Base-by-base conservation (phyloP, 2,113 vertebrate genomes). In the Anarrhichthys ocellatus region DNA sequence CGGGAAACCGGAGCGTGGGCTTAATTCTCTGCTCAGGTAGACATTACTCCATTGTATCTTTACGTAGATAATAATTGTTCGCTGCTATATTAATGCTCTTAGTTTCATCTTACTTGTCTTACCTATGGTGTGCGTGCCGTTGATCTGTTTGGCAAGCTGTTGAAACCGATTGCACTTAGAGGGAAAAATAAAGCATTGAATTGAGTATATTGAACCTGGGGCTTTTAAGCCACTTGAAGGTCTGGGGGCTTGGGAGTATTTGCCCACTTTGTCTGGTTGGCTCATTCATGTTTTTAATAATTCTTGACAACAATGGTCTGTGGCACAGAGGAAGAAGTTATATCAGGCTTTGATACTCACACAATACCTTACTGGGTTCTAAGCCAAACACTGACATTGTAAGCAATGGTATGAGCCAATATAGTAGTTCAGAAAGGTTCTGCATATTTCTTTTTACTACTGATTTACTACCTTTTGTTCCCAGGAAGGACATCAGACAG, bases 381-480 rank as follows among this genome's bases (percentile, higher is more conserved):
- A 68, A 22, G 18, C 11, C 11, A 71, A 54, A 71, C 34, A 38
- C 8, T 27, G 22, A 44, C 15, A 59, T 54, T 54, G n/a, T 65
- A 27, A 76, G 34, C 24, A 54, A 40, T 58, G 5, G 4, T 32
- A 18, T 44, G 29, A 58, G 74, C 3, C 4, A 56, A 66, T 20
- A 52, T 11, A 76, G 20, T 14, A 42, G 36, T 9, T 44, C 3
- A 11, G 17, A 17, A 20, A 62, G 5, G 18, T 29, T 42, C 18
- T 48, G 27, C 10, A 14, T 48, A 46, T 32, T 62, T 24, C 20
- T 29, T 34, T 46, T 61, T 61, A 22, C 36, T 18, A 7, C 15
- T 58, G 14, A 72, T 59, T 44, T 72, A 27, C 50, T 54, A 22
- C 50, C 48, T 61, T 48, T 50, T 65, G 73, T 78, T 78, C 63